Base-by-base conservation (phyloP, 2,797 vertebrate species). In the Lindbergichthys nudifrons region DNA sequence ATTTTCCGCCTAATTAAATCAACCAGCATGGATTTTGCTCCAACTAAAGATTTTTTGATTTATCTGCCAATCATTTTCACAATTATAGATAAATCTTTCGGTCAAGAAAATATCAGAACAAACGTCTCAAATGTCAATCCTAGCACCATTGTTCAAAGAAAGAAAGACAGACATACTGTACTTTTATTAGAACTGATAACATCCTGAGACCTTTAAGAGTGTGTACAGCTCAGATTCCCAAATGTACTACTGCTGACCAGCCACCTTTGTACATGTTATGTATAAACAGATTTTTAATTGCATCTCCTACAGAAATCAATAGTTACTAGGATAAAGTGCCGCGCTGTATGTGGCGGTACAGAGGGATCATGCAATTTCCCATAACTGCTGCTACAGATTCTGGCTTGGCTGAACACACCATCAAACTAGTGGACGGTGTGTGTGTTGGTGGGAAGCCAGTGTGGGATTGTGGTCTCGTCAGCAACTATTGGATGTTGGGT, bases 201-300 rank as follows among this genome's bases (percentile, higher is more conserved):
- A 36, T 36, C 32, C 32, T n/a, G n/a, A n/a, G n/a, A 41, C 61
- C 41, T 69, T 64, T 45, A 74, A 65, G 36, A 21, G 30, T 52
- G 5, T 52, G 21, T 10, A 39, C 4, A 52, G 32, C 10, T 52
- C n/a, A n/a, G 19, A 54, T 59, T n/a, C 71, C 23, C 26, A 54
- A n/a, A 50, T 19, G 19, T 42, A 18, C 43, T 32, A 14, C 14
- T 26, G 65, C 56, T 62, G 30, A 70, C 15, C 46, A 41, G 60
- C 41, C 58, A 52, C 48, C 10, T 45, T 60, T 65, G 3, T 54
- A 68, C 13, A 12, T 2, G 5, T 43, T 63, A 51, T 53, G 14
- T 47, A 41, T 56, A 56, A 72, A 60, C 23, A 32, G 14, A 78
- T 50, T 52, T 79, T 68, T 32, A 60, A 68, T 52, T 30, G 32